Conservation (phyloP, 2,888 invertebrate genomes). For the Chorisops tibialis region DNA sequence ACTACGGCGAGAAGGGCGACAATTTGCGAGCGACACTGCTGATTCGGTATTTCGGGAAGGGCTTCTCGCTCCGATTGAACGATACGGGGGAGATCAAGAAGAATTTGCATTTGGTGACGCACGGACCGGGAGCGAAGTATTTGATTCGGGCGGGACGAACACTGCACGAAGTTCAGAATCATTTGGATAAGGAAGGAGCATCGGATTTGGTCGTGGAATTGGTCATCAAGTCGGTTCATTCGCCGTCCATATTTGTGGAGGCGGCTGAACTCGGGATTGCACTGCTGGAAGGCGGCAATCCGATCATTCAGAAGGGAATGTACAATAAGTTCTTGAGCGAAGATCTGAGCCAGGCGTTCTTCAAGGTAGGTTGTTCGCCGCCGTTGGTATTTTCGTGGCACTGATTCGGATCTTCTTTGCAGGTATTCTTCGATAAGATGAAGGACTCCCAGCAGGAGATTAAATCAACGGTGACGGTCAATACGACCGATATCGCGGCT, state of each 20-base stretch:
- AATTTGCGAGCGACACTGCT: constrained; percentile 69
- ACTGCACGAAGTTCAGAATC: constrained; percentile 89
- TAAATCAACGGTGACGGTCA: constrained; percentile 85
- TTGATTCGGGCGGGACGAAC: constrained; percentile 85
- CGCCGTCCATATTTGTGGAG: constrained; percentile 89
- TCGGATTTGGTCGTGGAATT: constrained; percentile 95
- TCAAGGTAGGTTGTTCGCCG: constrained; percentile 58
- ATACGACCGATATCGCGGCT: constrained; percentile 76
- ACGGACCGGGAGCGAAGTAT: constrained; percentile 85
- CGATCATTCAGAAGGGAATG: constrained; percentile 90
- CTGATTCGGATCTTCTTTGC: constrained; percentile 22
- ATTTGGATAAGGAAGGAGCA: constrained; percentile 92
- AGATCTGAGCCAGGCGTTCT: constrained; percentile 89
- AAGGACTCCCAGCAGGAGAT: constrained; percentile 91
- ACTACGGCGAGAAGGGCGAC: constrained; percentile 93
- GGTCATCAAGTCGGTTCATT: constrained; percentile 88
- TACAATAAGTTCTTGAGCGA: constrained; percentile 80
- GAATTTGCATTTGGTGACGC: constrained; percentile 59
- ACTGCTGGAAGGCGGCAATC: constrained; percentile 91
- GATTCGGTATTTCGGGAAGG: constrained; percentile 69
- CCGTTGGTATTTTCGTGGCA: neutral
- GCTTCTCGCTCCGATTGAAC: constrained; percentile 31
- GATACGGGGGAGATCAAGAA: constrained; percentile 27
- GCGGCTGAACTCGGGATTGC: constrained; percentile 95
- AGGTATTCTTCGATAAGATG: constrained; percentile 95